Conservation (phyloP, 2,113 vertebrate species). For the Aldabrachelys gigantea region DNA sequence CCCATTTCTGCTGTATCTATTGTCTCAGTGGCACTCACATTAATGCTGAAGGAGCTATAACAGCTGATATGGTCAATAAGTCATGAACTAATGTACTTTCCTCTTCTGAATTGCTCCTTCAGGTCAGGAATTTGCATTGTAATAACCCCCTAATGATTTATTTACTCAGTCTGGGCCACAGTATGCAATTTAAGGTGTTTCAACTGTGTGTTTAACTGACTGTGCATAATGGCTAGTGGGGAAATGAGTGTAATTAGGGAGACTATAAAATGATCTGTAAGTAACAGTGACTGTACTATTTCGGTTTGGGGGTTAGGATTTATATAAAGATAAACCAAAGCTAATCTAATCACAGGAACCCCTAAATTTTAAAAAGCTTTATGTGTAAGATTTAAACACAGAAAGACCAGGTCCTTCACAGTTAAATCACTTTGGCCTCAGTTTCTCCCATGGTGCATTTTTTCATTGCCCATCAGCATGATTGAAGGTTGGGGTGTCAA, state of each 20-base stretch:
- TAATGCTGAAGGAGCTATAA: background rate
- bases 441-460: background rate
- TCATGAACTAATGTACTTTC: background rate
- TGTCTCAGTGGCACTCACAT: conserved; percentile 11
- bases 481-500: background rate
- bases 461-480: background rate
- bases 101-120: conserved; percentile 24
- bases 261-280: conserved; percentile 23
- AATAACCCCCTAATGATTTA: conserved; percentile 66
- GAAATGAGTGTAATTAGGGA: conserved; percentile 44
- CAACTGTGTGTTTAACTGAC: conserved; percentile 55
- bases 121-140: conserved; percentile 59
- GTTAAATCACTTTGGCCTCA: background rate
- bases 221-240: conserved; percentile 38
- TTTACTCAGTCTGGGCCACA: conserved; percentile 42
- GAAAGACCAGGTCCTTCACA: background rate
- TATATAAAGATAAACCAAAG: conserved; percentile 45
- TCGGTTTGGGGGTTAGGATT: background rate
- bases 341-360: background rate
- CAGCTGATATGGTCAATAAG: conserved; percentile 43
- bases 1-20: background rate
- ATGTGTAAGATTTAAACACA: background rate
- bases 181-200: conserved; percentile 45
- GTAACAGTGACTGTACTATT: conserved; percentile 1
- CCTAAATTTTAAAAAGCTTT: background rate